Evolutionary conservation across 1,140 invertebrate genomes (phyloP).

Genomic region (Amyelois transitella): DNA sequence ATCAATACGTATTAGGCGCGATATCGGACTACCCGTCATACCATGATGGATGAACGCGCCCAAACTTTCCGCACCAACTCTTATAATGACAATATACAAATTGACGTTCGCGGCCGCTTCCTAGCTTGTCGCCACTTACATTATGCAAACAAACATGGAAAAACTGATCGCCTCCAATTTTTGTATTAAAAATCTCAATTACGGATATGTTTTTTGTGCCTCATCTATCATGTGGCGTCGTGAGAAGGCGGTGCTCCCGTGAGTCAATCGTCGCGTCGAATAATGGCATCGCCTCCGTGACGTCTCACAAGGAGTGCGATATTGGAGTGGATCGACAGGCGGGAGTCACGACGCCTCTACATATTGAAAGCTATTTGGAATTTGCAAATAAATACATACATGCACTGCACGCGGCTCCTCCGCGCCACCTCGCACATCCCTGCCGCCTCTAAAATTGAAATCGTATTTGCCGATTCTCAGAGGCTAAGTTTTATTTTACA

Average conservation of each 20-base stretch:
- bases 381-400: conserved; percentile 70
- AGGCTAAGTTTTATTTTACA: conserved; percentile 49
- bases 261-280: conserved; percentile 54
- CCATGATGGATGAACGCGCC: conserved; percentile 68
- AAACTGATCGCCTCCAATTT: conserved; percentile 66
- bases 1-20: conserved; percentile 73
- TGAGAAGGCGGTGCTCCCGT: conserved; percentile 27
- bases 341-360: conserved; percentile 60
- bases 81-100: conserved; percentile 74
- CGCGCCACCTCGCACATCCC: conserved; percentile 49
- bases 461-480: conserved; percentile 54
- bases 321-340: conserved; percentile 67
- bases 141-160: conserved; percentile 70
- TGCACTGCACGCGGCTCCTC: conserved; percentile 29
- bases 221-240: conserved; percentile 59
- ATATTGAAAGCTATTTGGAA: conserved; percentile 72
- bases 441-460: conserved; percentile 64
- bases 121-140: conserved; percentile 64
- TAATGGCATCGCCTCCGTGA: conserved; percentile 50
- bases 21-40: conserved; percentile 65
- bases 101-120: conserved; percentile 66
- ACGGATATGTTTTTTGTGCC: conserved; percentile 62
- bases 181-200: conserved; percentile 73
- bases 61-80: conserved; percentile 62
- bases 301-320: conserved; percentile 51